Base-by-base conservation (phyloP, 2,113 vertebrate genomes). In the Alaudala cheleensis region DNA sequence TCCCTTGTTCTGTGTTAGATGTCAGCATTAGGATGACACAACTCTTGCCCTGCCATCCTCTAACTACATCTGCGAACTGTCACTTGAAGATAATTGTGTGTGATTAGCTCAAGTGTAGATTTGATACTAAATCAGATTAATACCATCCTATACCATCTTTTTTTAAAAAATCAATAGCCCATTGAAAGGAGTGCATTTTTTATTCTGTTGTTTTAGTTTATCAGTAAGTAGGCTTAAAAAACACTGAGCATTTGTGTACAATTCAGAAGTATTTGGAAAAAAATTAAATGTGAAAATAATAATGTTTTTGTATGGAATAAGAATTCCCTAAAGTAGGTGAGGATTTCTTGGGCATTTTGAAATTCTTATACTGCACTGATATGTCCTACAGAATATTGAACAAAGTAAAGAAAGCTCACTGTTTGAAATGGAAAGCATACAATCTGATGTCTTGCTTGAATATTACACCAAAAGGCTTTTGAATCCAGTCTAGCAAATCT, bases 81-180 rank as follows among this genome's bases (percentile, higher is more conserved):
- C 0, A 0, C 19, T 49, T 77, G 47, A 57, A 77, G 31, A 23
- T 23, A 50, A 60, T 47, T 2, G 3, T 72, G 20, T 39, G 11
- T 57, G 49, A 56, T 65, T 61, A 80, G 12, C 58, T 81, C 31
- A 72, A 42, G 65, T 57, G 33, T 49, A 88, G 45, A 47, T 29
- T 80, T 67, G 54, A 34, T 64, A 56, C 10, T 60, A 29, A 49
- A 53, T 49, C 40, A 44, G 45, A 65, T 57, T 49, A 44, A 70
- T 57, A 14, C 20, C 28, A 66, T 62, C 9, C 39, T 45, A 16
- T 74, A 15, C 11, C 8, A n/a, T n/a, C 1, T 11, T 53, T 21
- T 66, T 61, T 64, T 25, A 11, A 1, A 60, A 79, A 71, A 60
- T 64, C 44, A 57, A 10, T 69, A 40, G 23, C 18, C 5, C 2